Evolutionary conservation across 2,113 vertebrate species (phyloP).

Genomic region (Lagopus leucura): DNA sequence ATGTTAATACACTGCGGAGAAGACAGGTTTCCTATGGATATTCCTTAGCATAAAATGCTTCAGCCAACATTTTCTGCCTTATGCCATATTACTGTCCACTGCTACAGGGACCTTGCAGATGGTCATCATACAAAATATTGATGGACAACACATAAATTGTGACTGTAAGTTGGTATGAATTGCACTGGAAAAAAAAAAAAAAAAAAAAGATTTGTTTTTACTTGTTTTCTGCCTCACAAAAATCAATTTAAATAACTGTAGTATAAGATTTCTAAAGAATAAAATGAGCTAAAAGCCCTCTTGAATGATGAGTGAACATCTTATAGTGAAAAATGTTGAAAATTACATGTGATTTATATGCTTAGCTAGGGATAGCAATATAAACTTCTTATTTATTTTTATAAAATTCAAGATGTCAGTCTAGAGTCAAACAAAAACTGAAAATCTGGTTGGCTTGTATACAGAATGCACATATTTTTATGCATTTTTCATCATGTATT

Average conservation of each 20-base stretch:
- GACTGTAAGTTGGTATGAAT: neutral
- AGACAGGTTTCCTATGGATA: neutral
- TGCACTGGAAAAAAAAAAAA: neutral
- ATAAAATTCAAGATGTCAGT: neutral
- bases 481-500: neutral
- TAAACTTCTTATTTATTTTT: neutral
- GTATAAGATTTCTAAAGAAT: neutral
- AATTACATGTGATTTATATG: neutral
- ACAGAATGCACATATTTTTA: neutral
- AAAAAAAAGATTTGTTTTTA: neutral
- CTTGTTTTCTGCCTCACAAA: neutral
- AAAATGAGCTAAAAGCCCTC: neutral
- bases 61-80: neutral
- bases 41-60: neutral
- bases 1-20: neutral
- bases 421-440: neutral
- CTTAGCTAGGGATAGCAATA: neutral
- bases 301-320: neutral
- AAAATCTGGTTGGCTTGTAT: neutral
- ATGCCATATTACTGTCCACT: neutral
- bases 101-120: neutral
- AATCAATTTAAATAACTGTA: neutral
- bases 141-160: neutral
- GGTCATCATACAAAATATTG: neutral
- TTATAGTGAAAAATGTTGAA: neutral